phyloP scores from a whole-genome alignment of 2,888 invertebrate species.

The Zaprionus lineosus region DNA sequence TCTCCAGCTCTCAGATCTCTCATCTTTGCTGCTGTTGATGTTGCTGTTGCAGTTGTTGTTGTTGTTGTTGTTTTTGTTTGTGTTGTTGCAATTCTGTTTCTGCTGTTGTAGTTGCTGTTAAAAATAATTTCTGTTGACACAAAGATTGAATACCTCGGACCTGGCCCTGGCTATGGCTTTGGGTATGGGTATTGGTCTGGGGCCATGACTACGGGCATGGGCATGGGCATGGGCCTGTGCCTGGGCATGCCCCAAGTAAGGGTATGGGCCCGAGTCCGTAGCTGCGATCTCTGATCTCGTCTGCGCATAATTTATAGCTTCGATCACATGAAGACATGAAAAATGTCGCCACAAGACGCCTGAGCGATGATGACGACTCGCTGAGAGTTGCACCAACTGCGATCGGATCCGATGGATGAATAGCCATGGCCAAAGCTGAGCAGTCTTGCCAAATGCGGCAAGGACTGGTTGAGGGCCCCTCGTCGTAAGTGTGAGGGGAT shows the following conservation, averaged over 20 bases:
- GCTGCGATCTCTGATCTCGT: slow-evolving; percentile 53
- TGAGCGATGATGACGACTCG: slow-evolving; percentile 68
- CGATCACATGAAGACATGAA: slow-evolving; percentile 78
- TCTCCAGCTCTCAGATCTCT: slow-evolving; percentile 13
- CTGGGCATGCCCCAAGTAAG: neutral
- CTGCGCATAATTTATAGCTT: slow-evolving; percentile 76
- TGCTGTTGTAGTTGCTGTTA: slow-evolving; percentile 67
- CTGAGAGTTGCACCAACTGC: slow-evolving; percentile 10
- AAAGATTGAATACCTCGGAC: slow-evolving; percentile 69
- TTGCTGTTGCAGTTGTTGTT: slow-evolving; percentile 39
- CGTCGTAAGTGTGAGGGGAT: slow-evolving; percentile 44
- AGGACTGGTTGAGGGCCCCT: slow-evolving; percentile 11
- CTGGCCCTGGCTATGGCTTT: neutral
- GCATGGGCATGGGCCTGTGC: neutral
- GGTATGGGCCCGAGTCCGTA: no score
- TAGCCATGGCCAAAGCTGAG: slow-evolving; percentile 55
- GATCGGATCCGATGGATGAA: slow-evolving; percentile 37
- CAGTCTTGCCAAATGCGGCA: slow-evolving; percentile 69
- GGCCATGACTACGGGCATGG: neutral
- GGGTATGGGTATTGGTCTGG: neutral
- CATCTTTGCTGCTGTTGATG: slow-evolving; percentile 11
- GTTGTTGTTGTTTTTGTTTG: slow-evolving; percentile 57
- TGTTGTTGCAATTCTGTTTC: slow-evolving; percentile 3
- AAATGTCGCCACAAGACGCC: slow-evolving; percentile 76
- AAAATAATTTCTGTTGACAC: slow-evolving; percentile 79